Evolutionary conservation across 2,113 vertebrate species (phyloP).

Genomic region (Heteronetta atricapilla): DNA sequence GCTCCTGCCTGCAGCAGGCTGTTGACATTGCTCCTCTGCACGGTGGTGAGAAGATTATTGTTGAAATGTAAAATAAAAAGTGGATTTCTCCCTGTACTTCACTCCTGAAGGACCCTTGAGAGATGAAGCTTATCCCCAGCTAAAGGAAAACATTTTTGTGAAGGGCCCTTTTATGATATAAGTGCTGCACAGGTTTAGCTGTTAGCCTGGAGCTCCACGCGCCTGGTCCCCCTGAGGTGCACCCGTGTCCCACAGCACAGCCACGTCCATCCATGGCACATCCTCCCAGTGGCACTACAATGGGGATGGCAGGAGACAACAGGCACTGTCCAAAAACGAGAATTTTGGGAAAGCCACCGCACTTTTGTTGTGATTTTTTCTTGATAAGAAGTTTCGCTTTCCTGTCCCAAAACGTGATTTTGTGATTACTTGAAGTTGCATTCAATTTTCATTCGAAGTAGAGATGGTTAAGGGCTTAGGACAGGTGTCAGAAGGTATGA

Average conservation of each 20-base stretch:
- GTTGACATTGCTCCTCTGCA: background rate
- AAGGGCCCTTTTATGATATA: background rate
- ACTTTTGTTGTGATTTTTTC: background rate
- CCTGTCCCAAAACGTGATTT: background rate
- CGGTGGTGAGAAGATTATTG: background rate
- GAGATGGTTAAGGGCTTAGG: background rate
- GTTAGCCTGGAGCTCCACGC: background rate
- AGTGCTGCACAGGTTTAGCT: background rate
- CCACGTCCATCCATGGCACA: background rate
- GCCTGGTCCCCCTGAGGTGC: fast-evolving
- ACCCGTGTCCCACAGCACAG: too few species aligned
- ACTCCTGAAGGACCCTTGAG: background rate
- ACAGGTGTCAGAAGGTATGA: background rate
- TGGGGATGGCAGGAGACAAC: background rate
- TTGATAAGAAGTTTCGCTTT: background rate
- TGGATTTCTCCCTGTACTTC: background rate
- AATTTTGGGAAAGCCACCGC: background rate
- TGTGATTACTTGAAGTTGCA: background rate
- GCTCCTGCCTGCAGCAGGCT: background rate
- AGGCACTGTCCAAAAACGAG: background rate
- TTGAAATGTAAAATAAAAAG: background rate
- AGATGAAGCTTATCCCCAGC: background rate
- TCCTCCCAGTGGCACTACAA: background rate
- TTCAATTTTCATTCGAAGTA: background rate
- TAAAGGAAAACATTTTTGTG: background rate